Base-by-base conservation (phyloP, 2,888 invertebrate species). In the Harpagoxenus sublaevis region DNA sequence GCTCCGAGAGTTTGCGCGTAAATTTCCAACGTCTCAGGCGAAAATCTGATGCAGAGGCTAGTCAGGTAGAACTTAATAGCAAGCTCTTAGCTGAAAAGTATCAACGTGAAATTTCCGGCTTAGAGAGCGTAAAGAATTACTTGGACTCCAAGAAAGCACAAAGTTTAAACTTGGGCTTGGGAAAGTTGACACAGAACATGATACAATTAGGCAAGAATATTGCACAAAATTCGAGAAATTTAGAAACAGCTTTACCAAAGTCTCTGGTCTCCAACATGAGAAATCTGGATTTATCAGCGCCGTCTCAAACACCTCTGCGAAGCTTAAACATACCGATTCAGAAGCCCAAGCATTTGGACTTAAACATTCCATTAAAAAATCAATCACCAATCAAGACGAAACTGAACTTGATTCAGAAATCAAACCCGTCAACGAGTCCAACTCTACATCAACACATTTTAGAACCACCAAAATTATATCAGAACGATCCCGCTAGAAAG, bases 101-200 rank as follows among this genome's bases (percentile, higher is more conserved):
- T 73, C 94, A 94, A 45, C 91, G 94, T 2, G 94, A 95, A 63
- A 91, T 94, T 0, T 93, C 94, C 0, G 94, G 93, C 0, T 68
- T 95, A 53, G 94, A 94, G 68, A 94, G 92, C 48, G 94, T 95
- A 0, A 94, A 94, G 55, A 94, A 93, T 79, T 95, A 94, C 70
- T 82, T 95, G 23, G 95, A 95, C 23, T 93, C 94, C 3, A 94
- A 95, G 48, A 94, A 94, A 18, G 92, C 92, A 0, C 94, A 94
- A 31, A 92, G 94, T 2, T 88, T 95, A 79, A 94, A 94, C 57
- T 82, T 94, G 1, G 94, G 94, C 0, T 83, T 95, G 9, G 93
- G 94, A 0, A 94, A 94, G 70, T 70, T 94, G n/a, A 94, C 94
- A 0, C 94, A 94, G 63, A 94, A 94, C 68, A 94, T 94, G 94